Base-by-base conservation (phyloP, 2,888 invertebrate species). In the Ernsta delagoae region DNA sequence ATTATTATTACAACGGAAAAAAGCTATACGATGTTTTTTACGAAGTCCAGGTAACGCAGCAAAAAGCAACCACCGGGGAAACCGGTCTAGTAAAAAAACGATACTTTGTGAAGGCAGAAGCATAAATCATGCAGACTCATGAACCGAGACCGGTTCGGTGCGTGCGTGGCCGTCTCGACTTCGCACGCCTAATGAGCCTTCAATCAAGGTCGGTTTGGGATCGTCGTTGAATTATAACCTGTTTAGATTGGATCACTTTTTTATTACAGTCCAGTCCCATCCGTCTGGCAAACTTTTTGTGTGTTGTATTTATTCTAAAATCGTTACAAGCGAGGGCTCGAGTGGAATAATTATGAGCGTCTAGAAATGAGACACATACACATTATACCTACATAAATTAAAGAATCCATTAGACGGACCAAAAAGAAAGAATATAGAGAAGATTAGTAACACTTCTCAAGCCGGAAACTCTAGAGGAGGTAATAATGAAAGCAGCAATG, bases 41-140 rank as follows among this genome's bases (percentile, higher is more conserved):
- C 76, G 82, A 79, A 81, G 83, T 85, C 87, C 92, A 92, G 92
- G 92, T 92, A 92, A 88, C 86, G 84, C 84, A 86, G 87, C 88
- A 87, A 87, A 86, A 87, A 87, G 76, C 70, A 74, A 71, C 70
- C 75, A 76, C 72, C 81, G 84, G 84, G 83, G 79, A 81, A 91
- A 90, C 92, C 88, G 88, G 91, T 90, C 82, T 77, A 70, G 70
- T 73, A 75, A 90, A 87, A 84, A 81, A 81, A 59, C 36, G 39
- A 72, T 73, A 80, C 83, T 87, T 86, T 88, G 83, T 87, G 82
- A 85, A 87, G 81, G 83, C 84, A 79, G 83, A 85, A 80, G 84
- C 88, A 91, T 92, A 92, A 92, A 91, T 92, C 91, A 92, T 90
- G 88, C 86, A 82, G 87, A 85, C 85, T 88, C 90, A 88, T 87